Evolutionary conservation across 2,888 invertebrate species (phyloP), one percentile per base, ranked within the genome.

Genomic region (Melipona beecheii): DNA sequence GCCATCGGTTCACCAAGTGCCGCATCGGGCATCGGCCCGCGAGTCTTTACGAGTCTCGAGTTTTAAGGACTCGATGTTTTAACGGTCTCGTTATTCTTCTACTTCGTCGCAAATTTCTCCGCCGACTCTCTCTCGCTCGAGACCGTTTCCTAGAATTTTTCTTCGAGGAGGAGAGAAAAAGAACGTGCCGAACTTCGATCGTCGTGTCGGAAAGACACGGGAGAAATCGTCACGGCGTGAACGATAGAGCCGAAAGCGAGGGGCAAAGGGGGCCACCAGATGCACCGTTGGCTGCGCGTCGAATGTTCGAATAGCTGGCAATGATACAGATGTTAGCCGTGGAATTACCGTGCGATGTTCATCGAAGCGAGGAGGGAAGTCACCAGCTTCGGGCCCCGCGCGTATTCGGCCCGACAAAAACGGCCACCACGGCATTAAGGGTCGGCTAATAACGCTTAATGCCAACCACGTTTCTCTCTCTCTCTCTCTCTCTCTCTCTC

Each of bases 291-390:
- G 52, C 70, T 66, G 86, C 86, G 87, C 76, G 81, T 90, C 90
- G 90, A 92, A 92, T 90, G 80, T 79, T 60, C 90, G 89, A 92
- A 91, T 90, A 66, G 90, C 84, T 86, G 75, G 65, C 87, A 90
- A 93, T 93, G 94, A 94, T 94, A 94, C 94, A 94, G 93, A 94
- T 94, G 94, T 94, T 93, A 93, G 74, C 84, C 43, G 43, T 43
- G 60, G 81, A 77, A 83, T 81, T 84, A 86, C 68, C 74, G 66
- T 76, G 31, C 73, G 73, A 70, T 90, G 90, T 27, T 88, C 89
- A 84, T 43, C 87, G 81, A 70, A 85, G 86, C 84, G 89, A 15
- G 71, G 65, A 62, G 72, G 84, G 83, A 83, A 87, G 89, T 89
- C 87, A 90, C 71, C 66, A 75, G 19, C 69, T 72, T 49, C 65